Evolutionary conservation across 2,113 vertebrate genomes (phyloP).

Genomic region (Sula dactylatra): DNA sequence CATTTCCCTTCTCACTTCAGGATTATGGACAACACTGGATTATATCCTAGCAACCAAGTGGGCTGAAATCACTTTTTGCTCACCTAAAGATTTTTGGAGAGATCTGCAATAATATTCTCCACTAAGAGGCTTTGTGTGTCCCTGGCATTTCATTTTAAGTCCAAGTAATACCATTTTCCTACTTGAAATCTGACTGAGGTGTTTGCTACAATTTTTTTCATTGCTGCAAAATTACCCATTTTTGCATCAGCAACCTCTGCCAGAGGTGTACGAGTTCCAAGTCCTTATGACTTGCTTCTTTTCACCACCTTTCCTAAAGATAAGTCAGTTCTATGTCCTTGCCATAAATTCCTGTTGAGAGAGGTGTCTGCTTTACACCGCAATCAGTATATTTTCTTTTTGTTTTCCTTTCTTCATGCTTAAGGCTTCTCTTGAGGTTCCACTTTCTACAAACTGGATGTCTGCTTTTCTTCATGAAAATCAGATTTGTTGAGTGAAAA

Average conservation of each 20-base stretch:
- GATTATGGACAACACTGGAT: not conserved
- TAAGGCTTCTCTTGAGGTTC: not conserved
- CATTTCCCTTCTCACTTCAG: not conserved
- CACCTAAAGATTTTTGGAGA: not conserved
- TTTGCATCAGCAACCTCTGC: not conserved
- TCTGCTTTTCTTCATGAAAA: not conserved
- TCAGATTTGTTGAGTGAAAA: not conserved
- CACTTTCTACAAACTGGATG: not conserved
- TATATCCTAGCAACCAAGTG: not conserved
- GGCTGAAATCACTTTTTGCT: not conserved
- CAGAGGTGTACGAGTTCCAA: not conserved
- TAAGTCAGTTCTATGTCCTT: not conserved
- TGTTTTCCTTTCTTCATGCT: not conserved
- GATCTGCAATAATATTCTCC: not conserved
- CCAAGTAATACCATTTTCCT: not conserved
- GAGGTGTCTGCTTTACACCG: not conserved
- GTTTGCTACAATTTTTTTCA: fast-evolving
- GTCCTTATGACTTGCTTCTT: not conserved
- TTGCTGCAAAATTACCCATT: not conserved
- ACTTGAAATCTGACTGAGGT: not conserved
- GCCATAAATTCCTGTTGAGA: not conserved
- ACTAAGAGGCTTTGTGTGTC: not conserved
- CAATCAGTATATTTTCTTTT: not conserved
- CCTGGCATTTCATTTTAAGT: not conserved
- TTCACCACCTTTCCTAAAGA: not conserved